These are phyloP conservation scores for Parapsyche elsis DNA, from an alignment of 1,140 invertebrate genomes.

Conservation along the genomic window DNA sequence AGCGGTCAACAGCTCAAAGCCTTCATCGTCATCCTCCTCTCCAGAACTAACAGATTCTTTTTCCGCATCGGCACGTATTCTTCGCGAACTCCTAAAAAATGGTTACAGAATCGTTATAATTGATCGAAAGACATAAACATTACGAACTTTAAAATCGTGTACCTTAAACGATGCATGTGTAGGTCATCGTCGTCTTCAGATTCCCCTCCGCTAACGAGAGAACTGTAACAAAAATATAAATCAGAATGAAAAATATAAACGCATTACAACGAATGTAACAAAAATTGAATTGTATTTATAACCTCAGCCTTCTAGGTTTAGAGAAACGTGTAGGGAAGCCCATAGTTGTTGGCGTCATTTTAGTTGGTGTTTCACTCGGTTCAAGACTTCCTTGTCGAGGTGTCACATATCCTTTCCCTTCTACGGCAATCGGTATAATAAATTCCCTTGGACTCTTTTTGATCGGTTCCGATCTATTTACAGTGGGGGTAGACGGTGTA, in stretches of 20 bases:
- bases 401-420: constrained; percentile 87
- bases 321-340: constrained; percentile 52
- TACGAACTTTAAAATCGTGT: constrained; percentile 36
- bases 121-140: not conserved
- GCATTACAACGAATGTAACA: not conserved
- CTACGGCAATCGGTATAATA: constrained; percentile 90
- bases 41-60: constrained; percentile 87
- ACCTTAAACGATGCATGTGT: constrained; percentile 80
- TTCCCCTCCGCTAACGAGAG: constrained; percentile 75
- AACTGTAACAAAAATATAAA: constrained; percentile 62
- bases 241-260: not conserved
- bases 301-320: constrained; percentile 68
- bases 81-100: constrained; percentile 73
- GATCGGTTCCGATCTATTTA: constrained; percentile 74
- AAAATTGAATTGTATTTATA: constrained; percentile 42
- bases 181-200: constrained; percentile 79
- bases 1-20: constrained; percentile 89
- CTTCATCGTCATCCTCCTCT: constrained; percentile 89
- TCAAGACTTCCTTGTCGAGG: constrained; percentile 80
- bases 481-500: constrained; percentile 60
- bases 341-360: constrained; percentile 60
- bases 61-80: constrained; percentile 72
- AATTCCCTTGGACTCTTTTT: constrained; percentile 89
- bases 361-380: constrained; percentile 71
- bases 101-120: not conserved